These are phyloP conservation scores for Lepidotrigona ventralis DNA, from an alignment of 1,140 invertebrate genomes.

Conservation along the genomic window DNA sequence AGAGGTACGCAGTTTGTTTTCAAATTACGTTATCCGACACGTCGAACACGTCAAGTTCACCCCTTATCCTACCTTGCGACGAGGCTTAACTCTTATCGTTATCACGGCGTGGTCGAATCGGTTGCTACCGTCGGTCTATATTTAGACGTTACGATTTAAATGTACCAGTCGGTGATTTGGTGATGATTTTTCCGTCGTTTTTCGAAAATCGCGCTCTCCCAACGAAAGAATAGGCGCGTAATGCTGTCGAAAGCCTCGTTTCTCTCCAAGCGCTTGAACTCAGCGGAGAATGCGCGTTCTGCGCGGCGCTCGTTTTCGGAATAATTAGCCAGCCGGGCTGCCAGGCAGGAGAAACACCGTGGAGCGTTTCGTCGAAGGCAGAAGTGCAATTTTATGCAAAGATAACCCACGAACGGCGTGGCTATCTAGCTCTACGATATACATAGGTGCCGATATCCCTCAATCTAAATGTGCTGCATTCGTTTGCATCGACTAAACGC, in stretches of 20 bases:
- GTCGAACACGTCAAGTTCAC: background rate
- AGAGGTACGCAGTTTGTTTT: background rate
- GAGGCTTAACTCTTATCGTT: slow-evolving; percentile 74
- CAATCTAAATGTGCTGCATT: slow-evolving; percentile 64
- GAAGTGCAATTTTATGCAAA: slow-evolving; percentile 47
- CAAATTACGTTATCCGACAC: background rate
- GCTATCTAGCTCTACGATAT: slow-evolving; percentile 43
- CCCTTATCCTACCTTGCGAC: slow-evolving; percentile 58
- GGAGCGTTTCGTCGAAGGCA: background rate
- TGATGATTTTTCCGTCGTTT: slow-evolving; percentile 33
- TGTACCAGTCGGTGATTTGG: no score
- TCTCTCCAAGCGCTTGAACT: background rate
- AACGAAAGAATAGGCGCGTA: background rate
- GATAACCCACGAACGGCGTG: slow-evolving; percentile 41
- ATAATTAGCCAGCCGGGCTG: slow-evolving; percentile 4
- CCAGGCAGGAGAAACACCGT: background rate
- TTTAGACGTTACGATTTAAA: slow-evolving; percentile 45
- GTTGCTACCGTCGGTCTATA: slow-evolving; percentile 69
- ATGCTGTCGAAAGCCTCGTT: background rate
- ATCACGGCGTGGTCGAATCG: slow-evolving; percentile 69
- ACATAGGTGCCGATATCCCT: slow-evolving; percentile 42
- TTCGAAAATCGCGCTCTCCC: background rate
- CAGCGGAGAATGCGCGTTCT: background rate
- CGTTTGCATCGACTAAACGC: slow-evolving; percentile 55
- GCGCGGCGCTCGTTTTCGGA: background rate